Conservation (phyloP, 2,113 vertebrate species). For the Lipophrys pholis region DNA sequence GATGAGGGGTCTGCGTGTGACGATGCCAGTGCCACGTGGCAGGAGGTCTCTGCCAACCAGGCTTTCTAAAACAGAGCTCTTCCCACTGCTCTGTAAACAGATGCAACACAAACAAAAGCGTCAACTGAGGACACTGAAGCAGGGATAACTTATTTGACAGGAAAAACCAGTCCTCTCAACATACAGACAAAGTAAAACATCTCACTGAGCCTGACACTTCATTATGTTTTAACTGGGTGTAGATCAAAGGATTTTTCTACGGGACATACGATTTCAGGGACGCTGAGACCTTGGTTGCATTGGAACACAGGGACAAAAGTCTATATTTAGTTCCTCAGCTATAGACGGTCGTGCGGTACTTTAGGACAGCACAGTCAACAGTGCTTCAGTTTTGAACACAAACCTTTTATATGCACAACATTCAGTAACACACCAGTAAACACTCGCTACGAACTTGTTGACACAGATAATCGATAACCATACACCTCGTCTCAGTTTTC, state of each 20-base stretch:
- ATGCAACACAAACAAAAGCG: constrained; percentile 28
- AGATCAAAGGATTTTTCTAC: background rate
- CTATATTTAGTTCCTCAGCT: background rate
- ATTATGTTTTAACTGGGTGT: background rate
- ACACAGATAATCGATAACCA: background rate
- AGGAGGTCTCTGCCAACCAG: constrained; percentile 95
- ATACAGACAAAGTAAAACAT: background rate
- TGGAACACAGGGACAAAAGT: background rate
- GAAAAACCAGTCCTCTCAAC: background rate
- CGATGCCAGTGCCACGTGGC: constrained; percentile 95
- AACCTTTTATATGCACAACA: background rate
- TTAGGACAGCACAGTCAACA: background rate
- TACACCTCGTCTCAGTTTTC: background rate
- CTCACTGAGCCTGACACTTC: background rate
- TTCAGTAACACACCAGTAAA: background rate
- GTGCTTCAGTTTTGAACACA: background rate
- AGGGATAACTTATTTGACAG: background rate
- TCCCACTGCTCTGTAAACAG: constrained; percentile 94
- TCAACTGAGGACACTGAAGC: background rate
- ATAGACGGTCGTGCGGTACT: too few relatives aligned
- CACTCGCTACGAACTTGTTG: too few relatives aligned
- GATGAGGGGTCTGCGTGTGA: constrained; percentile 96
- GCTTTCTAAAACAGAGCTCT: constrained; percentile 98
- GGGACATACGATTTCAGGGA: background rate
- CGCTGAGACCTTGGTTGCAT: background rate